phyloP scores from a whole-genome alignment of 2,888 invertebrate species.

The Pimpla rufipes region DNA sequence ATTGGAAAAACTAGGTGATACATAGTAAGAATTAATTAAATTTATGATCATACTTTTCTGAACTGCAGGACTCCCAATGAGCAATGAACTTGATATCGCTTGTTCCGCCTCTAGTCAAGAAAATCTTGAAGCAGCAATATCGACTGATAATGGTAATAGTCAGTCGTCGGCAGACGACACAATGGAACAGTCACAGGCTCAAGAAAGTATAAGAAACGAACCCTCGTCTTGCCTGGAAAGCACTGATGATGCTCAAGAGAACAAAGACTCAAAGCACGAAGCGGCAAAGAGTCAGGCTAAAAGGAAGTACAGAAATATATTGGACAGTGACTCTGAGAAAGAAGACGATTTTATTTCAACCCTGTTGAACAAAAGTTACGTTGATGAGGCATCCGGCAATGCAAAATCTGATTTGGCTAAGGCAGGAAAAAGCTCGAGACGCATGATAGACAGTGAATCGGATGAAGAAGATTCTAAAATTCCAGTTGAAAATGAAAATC shows the following conservation, averaged over 20 bases:
- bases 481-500: slow-evolving; percentile 17
- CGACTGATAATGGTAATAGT: slow-evolving; percentile 5
- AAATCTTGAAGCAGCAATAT: neutral
- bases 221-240: neutral
- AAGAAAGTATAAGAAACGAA: slow-evolving; percentile 10
- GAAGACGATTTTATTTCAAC: slow-evolving; percentile 49
- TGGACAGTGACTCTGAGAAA: slow-evolving; percentile 77
- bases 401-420: slow-evolving; percentile 14
- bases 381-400: neutral
- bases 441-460: slow-evolving; percentile 62
- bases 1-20: too few relatives aligned
- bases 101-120: neutral
- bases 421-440: slow-evolving; percentile 31
- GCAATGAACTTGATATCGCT: neutral
- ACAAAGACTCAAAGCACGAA: slow-evolving; percentile 27
- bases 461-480: slow-evolving; percentile 40
- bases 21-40: too few relatives aligned
- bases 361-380: slow-evolving; percentile 39
- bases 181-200: neutral
- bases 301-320: slow-evolving; percentile 51
- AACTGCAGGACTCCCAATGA: neutral
- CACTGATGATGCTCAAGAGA: neutral
- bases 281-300: slow-evolving; percentile 21
- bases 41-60: neutral
- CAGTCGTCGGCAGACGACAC: neutral